Conservation (phyloP, 1,140 invertebrate species). For the Micrasema minimum region DNA sequence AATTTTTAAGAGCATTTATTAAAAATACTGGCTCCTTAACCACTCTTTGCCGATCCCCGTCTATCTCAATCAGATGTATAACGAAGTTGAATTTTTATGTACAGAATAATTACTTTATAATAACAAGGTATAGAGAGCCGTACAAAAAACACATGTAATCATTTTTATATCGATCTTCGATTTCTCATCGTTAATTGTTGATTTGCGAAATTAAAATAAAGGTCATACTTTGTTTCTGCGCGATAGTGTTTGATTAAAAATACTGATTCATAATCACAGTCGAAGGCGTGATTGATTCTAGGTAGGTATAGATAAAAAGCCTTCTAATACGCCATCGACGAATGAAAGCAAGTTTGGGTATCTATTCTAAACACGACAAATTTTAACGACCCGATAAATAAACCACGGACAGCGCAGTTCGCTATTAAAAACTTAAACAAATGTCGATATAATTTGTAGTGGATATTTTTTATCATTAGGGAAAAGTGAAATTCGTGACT, state of each 20-base stretch:
- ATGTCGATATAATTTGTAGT: too few species aligned
- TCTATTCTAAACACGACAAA: too few species aligned
- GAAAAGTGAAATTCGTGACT: too few species aligned
- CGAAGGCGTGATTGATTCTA: slow-evolving; percentile 39
- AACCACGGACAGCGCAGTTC: too few species aligned
- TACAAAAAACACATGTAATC: slow-evolving; percentile 29
- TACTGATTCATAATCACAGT: slow-evolving; percentile 36
- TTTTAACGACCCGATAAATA: too few species aligned
- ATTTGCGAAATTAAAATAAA: slow-evolving; percentile 36
- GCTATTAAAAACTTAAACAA: too few species aligned
- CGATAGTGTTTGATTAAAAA: slow-evolving; percentile 42
- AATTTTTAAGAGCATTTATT: too few species aligned
- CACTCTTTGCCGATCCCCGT: not conserved
- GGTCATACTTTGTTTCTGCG: slow-evolving; percentile 25
- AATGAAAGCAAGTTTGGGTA: not conserved
- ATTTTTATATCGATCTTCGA: slow-evolving; percentile 28
- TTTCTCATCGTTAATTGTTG: slow-evolving; percentile 31
- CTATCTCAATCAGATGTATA: slow-evolving; percentile 34
- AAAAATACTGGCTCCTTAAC: not conserved
- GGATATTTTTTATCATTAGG: too few species aligned
- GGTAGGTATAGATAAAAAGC: not conserved
- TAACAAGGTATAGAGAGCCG: slow-evolving; percentile 19
- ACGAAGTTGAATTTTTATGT: slow-evolving; percentile 30
- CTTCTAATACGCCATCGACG: not conserved
- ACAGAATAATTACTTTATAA: slow-evolving; percentile 35